Base-by-base conservation (phyloP, 2,888 invertebrate species). In the Andrena praecox region DNA sequence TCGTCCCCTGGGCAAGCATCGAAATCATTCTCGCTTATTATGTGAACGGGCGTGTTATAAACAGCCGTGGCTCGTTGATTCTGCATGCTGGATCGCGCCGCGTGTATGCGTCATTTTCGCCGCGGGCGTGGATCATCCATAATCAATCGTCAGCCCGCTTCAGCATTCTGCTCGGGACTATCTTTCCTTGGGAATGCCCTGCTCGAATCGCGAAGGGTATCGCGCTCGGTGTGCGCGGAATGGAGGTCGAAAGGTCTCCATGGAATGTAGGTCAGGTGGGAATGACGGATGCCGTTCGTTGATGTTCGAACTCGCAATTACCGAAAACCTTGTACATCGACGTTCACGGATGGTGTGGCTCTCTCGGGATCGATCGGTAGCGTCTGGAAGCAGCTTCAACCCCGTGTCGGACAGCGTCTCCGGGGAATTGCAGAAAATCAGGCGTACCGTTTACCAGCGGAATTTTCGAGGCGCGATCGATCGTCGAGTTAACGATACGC, bases 291-390 rank as follows among this genome's bases (percentile, higher is more conserved):
- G n/a, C 54, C n/a, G 52, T 68, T 56, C 27, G n/a, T 76, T 50
- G 10, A 56, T 4, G 20, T 50, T 63, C 12, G 29, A 54, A 68
- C 76, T 59, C 8, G 31, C 27, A 50, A 70, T 35, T 60, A 56
- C 50, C 20, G 20, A 59, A 52, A 69, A 64, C 64, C 79, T 79
- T 75, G 79, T 33, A 54, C 29, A 56, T 27, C 33, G 16, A 20
- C 74, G 54, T 69, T 75, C 59, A 24, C 59, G 29, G 27, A 10
- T 60, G n/a, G 24, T 20, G 33, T 31, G 10, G 56, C 42, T 12
- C 42, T 12, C 1, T 42, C 12, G 42, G 12, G 42, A 42, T 35
- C 31, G 27, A 42, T 29, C 48, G 20, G 12, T 3, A 35, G 2
- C 35, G 24, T 35, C 63, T 52, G 12, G 27, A 8, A 59, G 6